phyloP scores from a whole-genome alignment of 1,140 invertebrate species.

The Pseudomyrmex gracilis region DNA sequence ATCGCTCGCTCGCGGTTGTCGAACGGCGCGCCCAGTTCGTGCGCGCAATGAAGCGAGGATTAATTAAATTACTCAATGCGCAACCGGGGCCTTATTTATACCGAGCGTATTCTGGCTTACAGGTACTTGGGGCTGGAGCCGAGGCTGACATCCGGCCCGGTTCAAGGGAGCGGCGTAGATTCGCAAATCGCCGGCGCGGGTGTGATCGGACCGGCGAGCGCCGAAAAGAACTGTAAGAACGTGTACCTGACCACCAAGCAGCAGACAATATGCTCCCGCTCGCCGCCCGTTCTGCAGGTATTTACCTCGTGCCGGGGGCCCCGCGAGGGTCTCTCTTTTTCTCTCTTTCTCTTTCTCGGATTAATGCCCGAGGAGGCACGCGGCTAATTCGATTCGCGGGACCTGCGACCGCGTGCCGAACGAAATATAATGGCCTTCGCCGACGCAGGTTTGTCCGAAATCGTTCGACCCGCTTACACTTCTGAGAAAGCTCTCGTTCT shows the following conservation, averaged over 20 bases:
- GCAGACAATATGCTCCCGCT: conserved; percentile 83
- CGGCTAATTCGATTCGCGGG: conserved; percentile 71
- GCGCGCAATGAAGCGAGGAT: conserved; percentile 32
- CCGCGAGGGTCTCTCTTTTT: conserved; percentile 10
- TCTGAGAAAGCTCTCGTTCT: conserved; percentile 1
- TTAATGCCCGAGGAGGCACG: conserved; percentile 70
- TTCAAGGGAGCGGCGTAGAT: conserved; percentile 67
- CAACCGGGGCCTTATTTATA: conserved; percentile 30
- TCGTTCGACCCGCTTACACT: conserved; percentile 3
- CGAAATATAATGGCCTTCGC: conserved; percentile 24
- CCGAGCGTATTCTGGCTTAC: conserved; percentile 62
- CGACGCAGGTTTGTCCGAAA: conserved; percentile 4
- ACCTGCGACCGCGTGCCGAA: conserved; percentile 47
- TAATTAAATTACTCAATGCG: conserved; percentile 42
- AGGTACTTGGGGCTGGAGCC: conserved; percentile 84
- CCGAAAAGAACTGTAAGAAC: conserved; percentile 84
- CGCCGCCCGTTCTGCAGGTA: conserved; percentile 84
- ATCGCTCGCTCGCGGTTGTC: conserved; percentile 3
- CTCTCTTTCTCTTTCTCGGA: conserved; percentile 39
- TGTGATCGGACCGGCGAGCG: conserved; percentile 83
- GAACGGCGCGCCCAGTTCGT: conserved; percentile 20
- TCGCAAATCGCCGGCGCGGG: conserved; percentile 68
- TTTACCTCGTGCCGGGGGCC: conserved; percentile 65
- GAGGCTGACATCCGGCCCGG: conserved; percentile 74
- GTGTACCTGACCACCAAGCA: conserved; percentile 83